These are phyloP conservation scores for Calidris pygmaea DNA, from an alignment of 2,113 vertebrate genomes.

Conservation along the genomic window DNA sequence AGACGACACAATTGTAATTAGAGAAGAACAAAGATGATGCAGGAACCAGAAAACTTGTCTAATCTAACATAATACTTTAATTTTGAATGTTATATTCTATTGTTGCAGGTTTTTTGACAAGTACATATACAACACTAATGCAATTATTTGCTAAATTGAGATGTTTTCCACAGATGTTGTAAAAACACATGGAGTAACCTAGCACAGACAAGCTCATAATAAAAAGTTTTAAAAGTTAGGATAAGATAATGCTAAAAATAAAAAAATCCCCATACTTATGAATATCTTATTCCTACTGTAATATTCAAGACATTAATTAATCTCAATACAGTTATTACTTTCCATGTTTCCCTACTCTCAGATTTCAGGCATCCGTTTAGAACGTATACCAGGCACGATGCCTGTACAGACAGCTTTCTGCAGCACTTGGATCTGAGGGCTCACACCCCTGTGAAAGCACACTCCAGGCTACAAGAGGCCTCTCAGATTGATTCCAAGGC, in stretches of 20 bases:
- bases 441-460: background rate
- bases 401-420: background rate
- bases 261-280: background rate
- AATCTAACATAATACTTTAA: background rate
- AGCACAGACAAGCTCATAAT: background rate
- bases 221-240: background rate
- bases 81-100: background rate
- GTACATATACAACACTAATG: background rate
- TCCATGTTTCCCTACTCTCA: background rate
- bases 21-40: background rate
- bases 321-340: background rate
- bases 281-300: background rate
- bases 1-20: background rate
- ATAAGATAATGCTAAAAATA: background rate
- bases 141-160: background rate
- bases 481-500: background rate
- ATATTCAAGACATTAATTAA: background rate
- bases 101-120: background rate
- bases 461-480: background rate
- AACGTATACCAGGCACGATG: rapidly evolving
- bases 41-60: background rate
- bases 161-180: background rate
- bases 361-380: background rate
- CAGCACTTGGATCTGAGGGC: background rate
- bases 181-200: background rate